Conservation (phyloP, 2,888 invertebrate species). For the Tenthredo notha region DNA sequence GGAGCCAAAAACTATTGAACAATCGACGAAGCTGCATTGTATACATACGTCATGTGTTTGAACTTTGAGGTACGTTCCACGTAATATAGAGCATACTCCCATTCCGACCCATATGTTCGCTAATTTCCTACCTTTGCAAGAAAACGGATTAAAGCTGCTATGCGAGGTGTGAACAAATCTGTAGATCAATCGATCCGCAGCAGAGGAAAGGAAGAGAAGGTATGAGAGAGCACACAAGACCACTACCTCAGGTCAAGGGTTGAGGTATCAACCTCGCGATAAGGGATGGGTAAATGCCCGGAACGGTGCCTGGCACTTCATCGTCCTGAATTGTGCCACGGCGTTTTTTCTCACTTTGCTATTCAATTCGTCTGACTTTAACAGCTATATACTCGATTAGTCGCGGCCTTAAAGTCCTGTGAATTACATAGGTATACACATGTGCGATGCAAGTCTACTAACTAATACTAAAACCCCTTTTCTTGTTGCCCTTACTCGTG, state of each 20-base stretch:
- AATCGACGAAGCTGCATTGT: not conserved
- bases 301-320: constrained; percentile 22
- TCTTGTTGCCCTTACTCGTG: not conserved
- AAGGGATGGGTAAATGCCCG: not conserved
- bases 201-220: not conserved
- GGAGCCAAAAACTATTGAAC: not conserved
- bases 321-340: not conserved
- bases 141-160: not conserved
- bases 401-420: not conserved
- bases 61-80: not conserved
- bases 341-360: not conserved
- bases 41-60: not conserved
- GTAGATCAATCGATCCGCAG: not conserved
- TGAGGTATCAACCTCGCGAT: constrained; percentile 15
- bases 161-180: not conserved
- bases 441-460: not conserved
- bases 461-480: not conserved
- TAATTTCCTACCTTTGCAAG: not conserved
- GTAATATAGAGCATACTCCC: not conserved
- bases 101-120: not conserved
- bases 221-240: not conserved
- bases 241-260: constrained; percentile 26
- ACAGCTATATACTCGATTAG: constrained; percentile 19
- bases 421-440: not conserved
- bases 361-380: constrained; percentile 13